These are phyloP conservation scores for Octopus bimaculoides DNA, from an alignment of 1,140 invertebrate species.

Conservation along the genomic window DNA sequence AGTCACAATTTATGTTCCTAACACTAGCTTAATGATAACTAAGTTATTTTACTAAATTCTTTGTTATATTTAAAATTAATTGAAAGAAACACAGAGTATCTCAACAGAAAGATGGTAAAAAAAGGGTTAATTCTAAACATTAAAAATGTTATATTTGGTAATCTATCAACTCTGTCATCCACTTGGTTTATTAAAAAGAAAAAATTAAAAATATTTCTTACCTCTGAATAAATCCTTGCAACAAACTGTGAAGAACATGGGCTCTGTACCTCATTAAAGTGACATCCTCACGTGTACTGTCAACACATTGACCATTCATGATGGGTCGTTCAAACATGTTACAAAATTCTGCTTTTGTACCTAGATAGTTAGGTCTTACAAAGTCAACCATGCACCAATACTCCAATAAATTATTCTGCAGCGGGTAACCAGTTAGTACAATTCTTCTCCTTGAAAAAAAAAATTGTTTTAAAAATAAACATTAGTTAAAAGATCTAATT, in stretches of 20 bases:
- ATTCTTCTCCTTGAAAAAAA: constrained; percentile 67
- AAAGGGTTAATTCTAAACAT: too few species aligned
- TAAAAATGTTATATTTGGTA: too few species aligned
- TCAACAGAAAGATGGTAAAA: too few species aligned
- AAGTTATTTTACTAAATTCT: too few species aligned
- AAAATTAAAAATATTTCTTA: constrained; percentile 22
- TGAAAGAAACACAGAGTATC: too few species aligned
- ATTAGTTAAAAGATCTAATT: too few species aligned
- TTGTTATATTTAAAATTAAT: too few species aligned
- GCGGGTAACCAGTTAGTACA: constrained; percentile 91
- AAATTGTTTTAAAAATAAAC: background rate
- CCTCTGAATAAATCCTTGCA: constrained; percentile 83
- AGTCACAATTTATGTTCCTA: too few species aligned
- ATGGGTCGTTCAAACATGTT: constrained; percentile 73
- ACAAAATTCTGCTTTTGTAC: constrained; percentile 86
- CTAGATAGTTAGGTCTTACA: constrained; percentile 91
- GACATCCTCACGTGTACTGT: constrained; percentile 86
- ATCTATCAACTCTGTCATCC: too few species aligned
- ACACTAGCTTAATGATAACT: too few species aligned
- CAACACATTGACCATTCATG: constrained; percentile 90
- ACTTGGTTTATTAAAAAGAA: background rate
- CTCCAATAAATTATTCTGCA: constrained; percentile 95
- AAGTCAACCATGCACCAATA: constrained; percentile 91
- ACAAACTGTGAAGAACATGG: constrained; percentile 88
- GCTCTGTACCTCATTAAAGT: constrained; percentile 92